Base-by-base conservation (phyloP, 2,113 vertebrate genomes). In the Coptodon bakossiorum region DNA sequence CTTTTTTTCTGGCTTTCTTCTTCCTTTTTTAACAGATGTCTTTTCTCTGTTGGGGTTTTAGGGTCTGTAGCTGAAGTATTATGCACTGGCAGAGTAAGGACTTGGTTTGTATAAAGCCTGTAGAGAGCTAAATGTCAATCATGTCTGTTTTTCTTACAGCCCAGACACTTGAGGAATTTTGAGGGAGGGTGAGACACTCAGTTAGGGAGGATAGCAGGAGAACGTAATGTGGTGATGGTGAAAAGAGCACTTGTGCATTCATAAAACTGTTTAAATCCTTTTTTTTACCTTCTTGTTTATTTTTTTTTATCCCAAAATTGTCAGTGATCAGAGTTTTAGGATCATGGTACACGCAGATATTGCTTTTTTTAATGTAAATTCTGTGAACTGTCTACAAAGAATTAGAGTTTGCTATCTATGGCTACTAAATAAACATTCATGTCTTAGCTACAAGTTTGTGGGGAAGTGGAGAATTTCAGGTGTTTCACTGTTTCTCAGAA, bases 41-140 rank as follows among this genome's bases (percentile, higher is more conserved):
- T 95, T 90, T 90, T 87, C 85, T 93, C 90, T 88, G 88, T 83
- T 87, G 89, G 82, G 92, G 88, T 88, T 93, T 93, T 92, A 90
- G 91, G 89, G 88, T 95, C 92, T 92, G 89, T 93, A 94, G 90
- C 93, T 93, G 86, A 91, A 95, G 94, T 95, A 94, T 95, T 96
- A 90, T 91, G 68, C 92, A 95, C 91, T 95, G 90, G 93, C 93
- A 93, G 88, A 91, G 88, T 86, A 68, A 89, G 82, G 76, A 86
- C 93, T 90, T 83, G 52, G 90, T 93, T 96, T 92, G 91, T 92
- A 93, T 92, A 92, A 95, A 93, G 91, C 93, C 88, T 93, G 45
- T 91, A 89, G 90, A 94, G 92, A 92, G 91, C 93, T 93, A 93
- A 91, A 93, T 96, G 96, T 96, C 96, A 96, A 91, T 97, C 96